Evolutionary conservation across 2,888 invertebrate genomes (phyloP).

Genomic region (Agrotis clavis): DNA sequence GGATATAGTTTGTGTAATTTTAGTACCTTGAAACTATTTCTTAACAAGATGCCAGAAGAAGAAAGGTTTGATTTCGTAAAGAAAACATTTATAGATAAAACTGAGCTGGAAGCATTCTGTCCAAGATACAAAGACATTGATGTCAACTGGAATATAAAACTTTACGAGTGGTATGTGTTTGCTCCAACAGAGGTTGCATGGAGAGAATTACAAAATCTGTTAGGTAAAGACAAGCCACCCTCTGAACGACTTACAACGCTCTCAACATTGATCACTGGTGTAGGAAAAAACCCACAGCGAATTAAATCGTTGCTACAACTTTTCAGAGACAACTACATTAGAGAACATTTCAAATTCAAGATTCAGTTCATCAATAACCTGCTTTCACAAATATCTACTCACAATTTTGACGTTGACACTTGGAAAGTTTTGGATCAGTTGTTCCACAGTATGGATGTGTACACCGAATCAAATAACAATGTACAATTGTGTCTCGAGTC

Average conservation of each 20-base stretch:
- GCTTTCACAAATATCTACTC: constrained; percentile 69
- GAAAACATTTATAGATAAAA: constrained; percentile 27
- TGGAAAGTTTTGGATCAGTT: constrained; percentile 81
- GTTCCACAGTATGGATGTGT: constrained; percentile 83
- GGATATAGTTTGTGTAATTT: neutral
- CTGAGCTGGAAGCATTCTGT: constrained; percentile 9
- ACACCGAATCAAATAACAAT: constrained; percentile 71
- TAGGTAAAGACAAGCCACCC: constrained; percentile 75
- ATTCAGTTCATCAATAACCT: constrained; percentile 76
- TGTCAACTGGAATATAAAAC: constrained; percentile 64
- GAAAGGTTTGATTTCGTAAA: constrained; percentile 24
- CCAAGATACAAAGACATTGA: neutral
- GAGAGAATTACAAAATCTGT: constrained; percentile 74
- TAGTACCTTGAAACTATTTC: neutral
- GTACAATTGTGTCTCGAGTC: constrained; percentile 75
- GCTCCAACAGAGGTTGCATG: constrained; percentile 73
- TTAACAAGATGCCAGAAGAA: constrained; percentile 13
- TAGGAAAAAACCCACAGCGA: constrained; percentile 70
- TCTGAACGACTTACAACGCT: constrained; percentile 75
- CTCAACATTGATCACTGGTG: constrained; percentile 72
- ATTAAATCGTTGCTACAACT: constrained; percentile 75
- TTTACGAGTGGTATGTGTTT: constrained; percentile 49
- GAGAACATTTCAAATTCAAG: constrained; percentile 81
- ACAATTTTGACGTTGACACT: constrained; percentile 71
- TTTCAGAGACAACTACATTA: constrained; percentile 79